phyloP scores from a whole-genome alignment of 2,797 vertebrate species.

The Pipistrellus pipistrellus region DNA sequence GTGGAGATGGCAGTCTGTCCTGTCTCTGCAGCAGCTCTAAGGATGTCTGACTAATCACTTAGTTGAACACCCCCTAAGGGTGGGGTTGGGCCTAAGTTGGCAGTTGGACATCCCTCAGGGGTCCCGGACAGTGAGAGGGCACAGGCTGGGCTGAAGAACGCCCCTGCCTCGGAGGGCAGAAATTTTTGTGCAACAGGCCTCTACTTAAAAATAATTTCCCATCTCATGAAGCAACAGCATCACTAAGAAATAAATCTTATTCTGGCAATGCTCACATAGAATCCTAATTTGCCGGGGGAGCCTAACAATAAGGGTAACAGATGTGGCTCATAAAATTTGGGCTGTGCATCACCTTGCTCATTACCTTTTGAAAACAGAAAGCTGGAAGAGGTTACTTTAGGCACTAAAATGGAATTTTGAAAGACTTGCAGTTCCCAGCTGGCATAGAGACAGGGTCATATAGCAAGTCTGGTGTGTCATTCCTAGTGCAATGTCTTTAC shows the following conservation, averaged over 20 bases:
- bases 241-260: not conserved
- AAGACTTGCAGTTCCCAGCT: not conserved
- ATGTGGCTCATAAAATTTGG: not conserved
- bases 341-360: not conserved
- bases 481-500: not conserved
- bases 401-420: not conserved
- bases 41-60: too few relatives aligned
- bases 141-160: too few relatives aligned
- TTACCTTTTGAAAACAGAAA: slow-evolving; percentile 51
- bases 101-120: too few relatives aligned
- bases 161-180: too few relatives aligned
- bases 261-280: not conserved
- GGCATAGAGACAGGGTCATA: not conserved
- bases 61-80: too few relatives aligned
- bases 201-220: not conserved
- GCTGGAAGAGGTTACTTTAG: not conserved
- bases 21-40: too few relatives aligned
- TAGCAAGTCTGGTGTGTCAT: not conserved
- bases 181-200: too few relatives aligned
- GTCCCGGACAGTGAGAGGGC: too few relatives aligned
- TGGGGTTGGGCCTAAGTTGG: too few relatives aligned
- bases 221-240: not conserved
- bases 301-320: not conserved
- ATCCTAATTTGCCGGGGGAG: not conserved
- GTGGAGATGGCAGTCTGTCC: too few relatives aligned